Conservation (phyloP, 35 echinoderm and acorn worm species). For the Lytechinus pictus region DNA sequence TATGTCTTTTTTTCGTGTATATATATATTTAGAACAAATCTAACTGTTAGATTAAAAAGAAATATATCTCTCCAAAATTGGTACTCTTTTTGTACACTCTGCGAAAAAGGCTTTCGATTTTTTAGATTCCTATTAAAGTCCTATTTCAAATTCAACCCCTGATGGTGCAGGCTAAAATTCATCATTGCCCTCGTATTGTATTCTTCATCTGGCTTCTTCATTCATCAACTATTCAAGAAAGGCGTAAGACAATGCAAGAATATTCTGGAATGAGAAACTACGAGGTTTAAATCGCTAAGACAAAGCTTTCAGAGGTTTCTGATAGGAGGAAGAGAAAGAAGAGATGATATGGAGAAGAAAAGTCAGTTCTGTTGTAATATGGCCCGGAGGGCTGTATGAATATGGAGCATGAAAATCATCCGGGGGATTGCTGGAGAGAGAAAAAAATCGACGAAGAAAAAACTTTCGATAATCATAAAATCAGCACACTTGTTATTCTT, state of each 20-base stretch:
- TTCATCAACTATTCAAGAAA: not conserved
- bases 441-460: not conserved
- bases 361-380: conserved; percentile 14
- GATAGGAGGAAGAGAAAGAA: not conserved
- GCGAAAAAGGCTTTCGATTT: too few species aligned
- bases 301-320: not conserved
- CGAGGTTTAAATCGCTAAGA: not conserved
- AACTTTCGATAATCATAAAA: conserved; percentile 48
- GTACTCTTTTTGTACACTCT: too few species aligned
- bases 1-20: too few species aligned
- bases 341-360: not conserved
- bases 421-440: conserved; percentile 19
- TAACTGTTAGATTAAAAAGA: too few species aligned
- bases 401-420: conserved; percentile 36
- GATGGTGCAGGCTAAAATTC: not conserved
- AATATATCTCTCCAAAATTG: too few species aligned
- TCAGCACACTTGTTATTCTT: conserved; percentile 14
- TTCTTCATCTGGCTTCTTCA: not conserved
- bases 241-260: not conserved
- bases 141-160: not conserved
- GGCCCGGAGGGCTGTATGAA: conserved; percentile 43
- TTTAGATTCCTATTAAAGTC: not conserved
- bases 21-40: too few species aligned
- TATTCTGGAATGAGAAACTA: not conserved
- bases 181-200: not conserved